Base-by-base conservation (phyloP, 2,113 vertebrate genomes). In the Mormoops blainvillei region DNA sequence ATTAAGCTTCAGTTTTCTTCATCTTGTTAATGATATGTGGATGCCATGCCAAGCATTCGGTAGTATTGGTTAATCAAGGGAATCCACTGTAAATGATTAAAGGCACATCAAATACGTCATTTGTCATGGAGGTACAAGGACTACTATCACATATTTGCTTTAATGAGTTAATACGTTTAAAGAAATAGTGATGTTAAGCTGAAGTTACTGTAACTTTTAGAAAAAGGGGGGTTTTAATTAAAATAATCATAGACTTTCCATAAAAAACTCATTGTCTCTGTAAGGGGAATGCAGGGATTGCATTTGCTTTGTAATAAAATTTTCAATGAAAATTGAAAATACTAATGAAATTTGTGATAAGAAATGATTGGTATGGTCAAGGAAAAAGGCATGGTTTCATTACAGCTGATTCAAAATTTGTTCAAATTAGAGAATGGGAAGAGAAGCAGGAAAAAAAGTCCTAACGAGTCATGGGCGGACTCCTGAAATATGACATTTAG, bases 31-130 rank as follows among this genome's bases (percentile, higher is more conserved):
- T 95, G 85, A 81, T 94, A 20, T 54, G 24, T 93, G 54, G 70
- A 68, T 58, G 87, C 58, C 80, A 76, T 91, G 84, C 26, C 26
- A 94, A 87, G 71, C 96, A 97, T 98, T 97, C 97, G 97, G 84
- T 71, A 96, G 82, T 96, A 92, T 70, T 94, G 80, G 67, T 94
- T 96, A 97, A 97, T 97, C 58, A 97, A 97, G 92, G 74, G 31
- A 97, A 94, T 87, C 54, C 93, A 78, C 93, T 97, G 77, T 70
- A 68, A 76, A 85, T 96, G 92, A 98, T 98, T 95, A 98, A 98
- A 97, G 43, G 5, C 84, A 94, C 80, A 92, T 97, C 96, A 97
- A 97, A 96, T 81, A n/a, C 89, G 13, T 95, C 96, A 97, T 97
- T 97, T 93, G 74, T 84, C 26, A 52, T 87, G n/a, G 65, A 83